phyloP scores from a whole-genome alignment of 2,888 invertebrate species.

The Cataglyphis rosenhaueri region DNA sequence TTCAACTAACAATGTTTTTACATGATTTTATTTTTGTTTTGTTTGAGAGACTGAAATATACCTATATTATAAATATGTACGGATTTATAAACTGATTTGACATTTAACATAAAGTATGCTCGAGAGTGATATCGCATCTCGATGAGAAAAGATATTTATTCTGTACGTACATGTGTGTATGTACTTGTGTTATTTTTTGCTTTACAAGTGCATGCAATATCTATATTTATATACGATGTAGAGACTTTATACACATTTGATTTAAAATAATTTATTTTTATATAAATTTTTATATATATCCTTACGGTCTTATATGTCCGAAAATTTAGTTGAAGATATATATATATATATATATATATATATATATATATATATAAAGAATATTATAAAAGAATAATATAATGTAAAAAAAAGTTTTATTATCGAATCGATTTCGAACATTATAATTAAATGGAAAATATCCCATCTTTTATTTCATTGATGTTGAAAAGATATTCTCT shows the following conservation, averaged over 20 bases:
- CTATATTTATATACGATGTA: neutral
- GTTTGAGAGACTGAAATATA: conserved; percentile 11
- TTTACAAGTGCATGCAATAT: neutral
- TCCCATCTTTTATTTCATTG: neutral
- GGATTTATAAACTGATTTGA: conserved; percentile 7
- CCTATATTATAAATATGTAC: neutral
- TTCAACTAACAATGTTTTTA: neutral
- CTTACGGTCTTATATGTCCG: neutral
- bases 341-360: neutral
- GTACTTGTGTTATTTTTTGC: conserved; percentile 2
- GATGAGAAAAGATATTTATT: conserved; percentile 25
- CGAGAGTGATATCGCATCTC: conserved; percentile 19
- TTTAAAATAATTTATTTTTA: conserved; percentile 13
- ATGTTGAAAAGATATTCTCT: conserved; percentile 6
- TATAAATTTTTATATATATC: neutral
- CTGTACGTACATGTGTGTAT: neutral
- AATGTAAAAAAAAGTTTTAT: neutral
- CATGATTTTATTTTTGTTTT: neutral
- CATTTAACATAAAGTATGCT: conserved; percentile 29
- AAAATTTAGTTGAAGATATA: neutral
- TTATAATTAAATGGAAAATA: conserved; percentile 2
- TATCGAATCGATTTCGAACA: neutral
- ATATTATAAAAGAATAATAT: too few species aligned
- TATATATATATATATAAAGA: too few species aligned
- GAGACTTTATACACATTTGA: conserved; percentile 16